Base-by-base conservation (phyloP, 2,797 vertebrate genomes). In the Eidolon dupreanum region DNA sequence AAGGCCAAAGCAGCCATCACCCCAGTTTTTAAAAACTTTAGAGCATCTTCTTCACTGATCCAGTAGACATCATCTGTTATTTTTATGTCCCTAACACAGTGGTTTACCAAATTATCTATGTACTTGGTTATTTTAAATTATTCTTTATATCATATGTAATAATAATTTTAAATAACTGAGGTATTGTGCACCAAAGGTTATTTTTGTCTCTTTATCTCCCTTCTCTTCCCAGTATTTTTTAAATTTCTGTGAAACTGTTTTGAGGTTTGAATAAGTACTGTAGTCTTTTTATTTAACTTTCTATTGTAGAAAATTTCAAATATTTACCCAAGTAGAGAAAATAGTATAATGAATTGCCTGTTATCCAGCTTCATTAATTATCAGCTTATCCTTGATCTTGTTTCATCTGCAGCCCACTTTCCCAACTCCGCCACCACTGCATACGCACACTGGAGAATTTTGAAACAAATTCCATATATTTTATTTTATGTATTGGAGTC, bases 201-300 rank as follows among this genome's bases (percentile, higher is more conserved):
- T 74, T 84, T 81, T 68, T 93, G 36, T 90, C 36, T 81, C 61
- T n/a, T 2, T 41, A 61, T 68, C 17, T 70, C 43, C 36, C 24
- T 53, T 13, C 17, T 53, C 36, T 17, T 22, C 31, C 43, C 7
- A 49, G 5, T 84, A 51, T 71, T 95, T 78, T 31, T 87, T 81
- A 87, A 46, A 85, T 24, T 70, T 86, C 74, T 8, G 9, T 63
- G 46, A 96, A 63, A 63, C 82, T 86, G 51, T 86, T 93, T 74
- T 79, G 81, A 89, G 59, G 31, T 81, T 90, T 87, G 59, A 90
- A 57, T 86, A 90, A 93, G 38, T 77, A 70, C 12, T 66, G 49
- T 43, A 68, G 17, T 94, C 57, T 68, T 84, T 33, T 51, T 66
- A 66, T 79, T 74, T 53, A 59, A 74, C 26, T 79, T 75, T 61